Evolutionary conservation across 1,140 invertebrate species (phyloP), one percentile per base, ranked within the genome.

Genomic region (Harpegnathos saltator): DNA sequence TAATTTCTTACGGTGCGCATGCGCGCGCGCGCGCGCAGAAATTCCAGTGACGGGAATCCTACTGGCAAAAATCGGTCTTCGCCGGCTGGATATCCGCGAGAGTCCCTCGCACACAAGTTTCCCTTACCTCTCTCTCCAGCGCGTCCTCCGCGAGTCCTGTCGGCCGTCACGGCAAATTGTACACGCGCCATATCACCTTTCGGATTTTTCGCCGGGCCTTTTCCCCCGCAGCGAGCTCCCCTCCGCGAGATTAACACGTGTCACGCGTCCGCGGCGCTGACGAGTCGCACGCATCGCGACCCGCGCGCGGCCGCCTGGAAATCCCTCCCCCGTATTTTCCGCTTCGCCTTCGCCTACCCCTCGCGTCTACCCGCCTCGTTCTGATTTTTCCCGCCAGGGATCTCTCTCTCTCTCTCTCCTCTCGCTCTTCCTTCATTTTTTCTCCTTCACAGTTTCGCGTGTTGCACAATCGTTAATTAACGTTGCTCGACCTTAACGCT

Each of bases 221-320:
- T 19, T 19, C n/a, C 0, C n/a, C 22, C 54, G 7, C 7, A 5
- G 5, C 19, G 4, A 19, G 1, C 22, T 44, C 19, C n/a, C 63
- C 65, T 58, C n/a, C 61, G 38, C 33, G n/a, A 44, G 24, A 44
- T 26, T 19, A 58, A 58, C 52, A 22, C 52, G 29, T 48, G 75
- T 68, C 75, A 50, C 62, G 17, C 33, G 58, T 68, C 62, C 50
- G 14, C 63, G 22, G 17, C 50, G 15, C n/a, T n/a, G 75, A 78
- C 56, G 29, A 78, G 26, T 78, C 19, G 50, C 22, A 44, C 24
- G 22, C 33, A 78, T 69, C 22, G 63, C 63, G 3, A 69, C 56
- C 50, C 26, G 52, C 63, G 50, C 63, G 65, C 58, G 65, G 77
- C 14, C 50, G 62, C 72, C n/a, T 33, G 63, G 61, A 50, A 44